Conservation (phyloP, 2,888 invertebrate species). For the Sycophila texana region DNA sequence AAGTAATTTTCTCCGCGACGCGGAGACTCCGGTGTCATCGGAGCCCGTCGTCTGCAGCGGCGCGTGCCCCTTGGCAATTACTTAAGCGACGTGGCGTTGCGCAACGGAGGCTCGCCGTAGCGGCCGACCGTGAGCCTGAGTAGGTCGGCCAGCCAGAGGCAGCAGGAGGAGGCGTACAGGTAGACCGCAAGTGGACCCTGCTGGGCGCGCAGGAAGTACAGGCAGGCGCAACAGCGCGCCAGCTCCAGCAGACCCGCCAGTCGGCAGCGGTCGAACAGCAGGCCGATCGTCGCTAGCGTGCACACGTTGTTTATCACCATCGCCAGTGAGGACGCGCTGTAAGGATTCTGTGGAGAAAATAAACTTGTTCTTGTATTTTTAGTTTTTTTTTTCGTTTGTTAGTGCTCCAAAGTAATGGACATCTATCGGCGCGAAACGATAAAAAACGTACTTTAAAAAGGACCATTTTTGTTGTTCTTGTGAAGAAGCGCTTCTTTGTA, state of each 20-base stretch:
- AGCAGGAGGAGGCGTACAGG: constrained; percentile 37
- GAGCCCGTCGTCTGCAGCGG: neutral
- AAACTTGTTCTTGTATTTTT: neutral
- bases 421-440: too few species aligned
- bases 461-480: too few species aligned
- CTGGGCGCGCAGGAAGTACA: constrained; percentile 71
- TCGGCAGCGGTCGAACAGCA: constrained; percentile 81
- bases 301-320: constrained; percentile 82
- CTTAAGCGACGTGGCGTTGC: neutral
- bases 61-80: neutral
- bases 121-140: neutral
- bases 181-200: constrained; percentile 51
- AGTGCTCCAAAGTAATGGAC: too few species aligned
- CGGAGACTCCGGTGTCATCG: too few species aligned
- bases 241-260: constrained; percentile 76
- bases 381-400: too few species aligned
- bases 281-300: constrained; percentile 83
- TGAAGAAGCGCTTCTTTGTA: too few species aligned
- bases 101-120: constrained; percentile 1
- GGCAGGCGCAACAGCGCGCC: constrained; percentile 81
- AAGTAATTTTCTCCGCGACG: too few species aligned
- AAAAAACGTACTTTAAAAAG: too few species aligned
- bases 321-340: constrained; percentile 78
- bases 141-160: constrained; percentile 42
- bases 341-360: constrained; percentile 80